Evolutionary conservation across 1,140 invertebrate genomes (phyloP).

Genomic region (Platyscapa corneri): DNA sequence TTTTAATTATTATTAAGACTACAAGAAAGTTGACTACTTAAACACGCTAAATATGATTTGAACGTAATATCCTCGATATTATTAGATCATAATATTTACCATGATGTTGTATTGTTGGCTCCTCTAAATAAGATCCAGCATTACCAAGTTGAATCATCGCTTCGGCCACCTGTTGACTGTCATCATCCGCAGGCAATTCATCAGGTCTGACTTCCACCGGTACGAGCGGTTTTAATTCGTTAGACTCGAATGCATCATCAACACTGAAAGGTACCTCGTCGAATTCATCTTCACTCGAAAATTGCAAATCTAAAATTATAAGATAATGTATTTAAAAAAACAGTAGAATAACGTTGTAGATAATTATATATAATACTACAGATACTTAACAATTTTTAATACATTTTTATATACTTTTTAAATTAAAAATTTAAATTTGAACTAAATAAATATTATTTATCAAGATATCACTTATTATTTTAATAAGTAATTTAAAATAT

Average conservation of each 20-base stretch:
- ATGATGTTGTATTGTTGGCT: slow-evolving; percentile 72
- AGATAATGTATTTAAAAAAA: neutral
- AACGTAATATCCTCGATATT: neutral
- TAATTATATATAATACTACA: no score
- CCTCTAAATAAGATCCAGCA: slow-evolving; percentile 80
- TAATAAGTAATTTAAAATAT: no score
- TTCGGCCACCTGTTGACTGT: slow-evolving; percentile 87
- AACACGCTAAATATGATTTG: neutral
- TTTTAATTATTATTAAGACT: no score
- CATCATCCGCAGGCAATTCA: slow-evolving; percentile 77
- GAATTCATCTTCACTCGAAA: slow-evolving; percentile 83
- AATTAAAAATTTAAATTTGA: neutral
- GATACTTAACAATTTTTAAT: neutral
- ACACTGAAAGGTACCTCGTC: slow-evolving; percentile 79
- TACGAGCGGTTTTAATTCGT: slow-evolving; percentile 71
- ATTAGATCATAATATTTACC: slow-evolving; percentile 56
- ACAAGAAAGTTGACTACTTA: no score
- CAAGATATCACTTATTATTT: no score
- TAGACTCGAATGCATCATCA: slow-evolving; percentile 75
- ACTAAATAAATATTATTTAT: neutral
- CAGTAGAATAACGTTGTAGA: no score
- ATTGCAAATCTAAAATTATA: slow-evolving; percentile 78
- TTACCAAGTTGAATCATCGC: slow-evolving; percentile 90
- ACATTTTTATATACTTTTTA: neutral
- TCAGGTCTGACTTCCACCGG: slow-evolving; percentile 62